phyloP scores from a whole-genome alignment of 2,888 invertebrate species.

The Epirrhoe tristata region DNA sequence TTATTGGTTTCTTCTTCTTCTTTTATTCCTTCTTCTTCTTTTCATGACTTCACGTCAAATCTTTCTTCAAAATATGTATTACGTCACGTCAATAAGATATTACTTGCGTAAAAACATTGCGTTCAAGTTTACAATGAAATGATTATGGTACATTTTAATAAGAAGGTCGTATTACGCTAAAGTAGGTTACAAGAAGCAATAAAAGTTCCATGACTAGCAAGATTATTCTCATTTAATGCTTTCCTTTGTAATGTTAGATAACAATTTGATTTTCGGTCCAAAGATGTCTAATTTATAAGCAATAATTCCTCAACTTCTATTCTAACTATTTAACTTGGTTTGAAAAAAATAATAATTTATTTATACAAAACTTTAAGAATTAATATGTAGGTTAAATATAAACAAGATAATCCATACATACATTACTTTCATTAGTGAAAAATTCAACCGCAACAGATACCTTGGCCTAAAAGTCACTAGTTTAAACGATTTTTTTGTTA shows the following conservation, averaged over 20 bases:
- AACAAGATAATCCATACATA: no score
- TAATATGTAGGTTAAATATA: no score
- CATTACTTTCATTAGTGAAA: no score
- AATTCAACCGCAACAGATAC: no score
- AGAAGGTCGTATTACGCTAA: not conserved
- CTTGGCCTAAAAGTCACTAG: not conserved
- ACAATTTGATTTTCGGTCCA: not conserved
- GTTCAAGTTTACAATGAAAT: conserved; percentile 9
- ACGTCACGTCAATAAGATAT: not conserved
- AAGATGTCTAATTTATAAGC: not conserved
- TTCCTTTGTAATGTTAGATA: not conserved
- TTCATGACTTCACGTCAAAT: no score
- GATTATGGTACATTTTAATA: conserved; percentile 13
- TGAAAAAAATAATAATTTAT: no score
- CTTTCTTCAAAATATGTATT: no score
- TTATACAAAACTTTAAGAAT: no score
- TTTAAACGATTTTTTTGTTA: not conserved
- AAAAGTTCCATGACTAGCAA: not conserved
- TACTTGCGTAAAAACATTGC: not conserved
- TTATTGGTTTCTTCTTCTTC: no score
- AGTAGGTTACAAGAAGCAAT: not conserved
- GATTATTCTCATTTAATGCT: not conserved
- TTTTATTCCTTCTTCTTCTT: no score
- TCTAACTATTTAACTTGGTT: no score
- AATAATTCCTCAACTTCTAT: no score